Evolutionary conservation across 2,113 vertebrate species (phyloP).

Genomic region (Phodopus roborovskii): DNA sequence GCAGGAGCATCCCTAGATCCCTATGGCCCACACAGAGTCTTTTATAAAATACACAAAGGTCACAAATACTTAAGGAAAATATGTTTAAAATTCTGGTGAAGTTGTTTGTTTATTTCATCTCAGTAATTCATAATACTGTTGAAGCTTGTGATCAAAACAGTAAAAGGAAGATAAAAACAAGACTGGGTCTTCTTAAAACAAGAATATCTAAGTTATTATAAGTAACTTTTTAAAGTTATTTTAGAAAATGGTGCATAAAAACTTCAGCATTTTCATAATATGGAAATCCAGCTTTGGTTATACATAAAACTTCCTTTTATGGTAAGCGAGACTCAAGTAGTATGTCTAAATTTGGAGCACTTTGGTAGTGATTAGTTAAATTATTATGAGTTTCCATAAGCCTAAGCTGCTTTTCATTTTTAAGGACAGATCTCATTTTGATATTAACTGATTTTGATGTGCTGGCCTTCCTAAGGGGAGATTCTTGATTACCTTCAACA

Average conservation of each 20-base stretch:
- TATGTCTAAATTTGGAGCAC: constrained; percentile 25
- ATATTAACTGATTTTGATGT: constrained; percentile 41
- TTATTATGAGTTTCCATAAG: constrained; percentile 27
- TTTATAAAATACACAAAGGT: background rate
- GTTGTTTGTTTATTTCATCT: background rate
- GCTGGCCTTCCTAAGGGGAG: constrained; percentile 1
- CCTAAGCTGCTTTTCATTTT: constrained; percentile 43
- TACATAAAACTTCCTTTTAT: constrained; percentile 23
- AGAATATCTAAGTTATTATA: background rate
- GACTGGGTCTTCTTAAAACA: constrained; percentile 17
- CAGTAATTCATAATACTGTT: background rate
- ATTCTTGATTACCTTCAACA: constrained; percentile 27
- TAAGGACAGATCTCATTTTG: constrained; percentile 25
- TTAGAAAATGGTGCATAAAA: background rate
- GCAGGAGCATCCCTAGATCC: background rate
- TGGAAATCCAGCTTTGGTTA: constrained; percentile 32
- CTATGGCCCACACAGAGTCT: background rate
- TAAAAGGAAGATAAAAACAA: background rate
- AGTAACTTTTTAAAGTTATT: background rate
- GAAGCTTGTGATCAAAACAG: background rate
- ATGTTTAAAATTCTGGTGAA: background rate
- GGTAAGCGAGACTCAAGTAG: constrained; percentile 47
- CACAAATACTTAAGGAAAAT: background rate
- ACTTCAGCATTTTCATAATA: constrained; percentile 47
- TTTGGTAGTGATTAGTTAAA: constrained; percentile 47